Base-by-base conservation (phyloP, 2,888 invertebrate genomes). In the Limnephilus auricula region DNA sequence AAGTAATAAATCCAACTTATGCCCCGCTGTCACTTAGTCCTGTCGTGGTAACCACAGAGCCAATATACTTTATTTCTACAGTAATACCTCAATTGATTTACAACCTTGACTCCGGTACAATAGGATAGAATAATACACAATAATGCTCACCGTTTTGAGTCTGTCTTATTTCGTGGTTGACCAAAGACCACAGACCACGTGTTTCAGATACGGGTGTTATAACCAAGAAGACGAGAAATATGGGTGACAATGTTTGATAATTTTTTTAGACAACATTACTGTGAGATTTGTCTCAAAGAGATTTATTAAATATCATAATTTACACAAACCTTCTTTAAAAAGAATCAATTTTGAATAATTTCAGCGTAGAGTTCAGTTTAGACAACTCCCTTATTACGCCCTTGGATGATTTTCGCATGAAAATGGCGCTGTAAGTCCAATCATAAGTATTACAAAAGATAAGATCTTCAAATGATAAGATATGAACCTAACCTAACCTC, bases 1-100 rank as follows among this genome's bases (percentile, higher is more conserved):
- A 93, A 93, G 93, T 90, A 93, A 93, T 92, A 93, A 93, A 93
- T 93, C 91, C 87, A 92, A 89, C 90, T 91, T 89, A 90, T 82
- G 91, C 89, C 65, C 84, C 84, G 90, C 90, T 93, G 92, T 92
- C 93, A 93, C 91, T 93, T 93, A 93, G 90, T 65, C 65, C 65
- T 65, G 65, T n/a, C 90, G 89, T 80, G 82, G 91, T 85, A 92
- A 79, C 92, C 79, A 65, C 91, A 89, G 89, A 91, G 90, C 91
- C 92, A 92, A 92, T 89, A 91, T 80, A 90, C 90, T 90, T 91
- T 90, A 89, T 91, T 91, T 90, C 89, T 91, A 50, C 65, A 65
- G 65, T 65, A 80, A 88, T 82, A 90, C 88, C 82, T 88, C 80
- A 90, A 91, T 92, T 92, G 92, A 92, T 92, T 92, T 92, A 91